Percentiles rank a stretch among this genome's conserved stretches.
Conservation (phyloP, 2,113 vertebrate genomes). For the Melanocharis versteri region DNA sequence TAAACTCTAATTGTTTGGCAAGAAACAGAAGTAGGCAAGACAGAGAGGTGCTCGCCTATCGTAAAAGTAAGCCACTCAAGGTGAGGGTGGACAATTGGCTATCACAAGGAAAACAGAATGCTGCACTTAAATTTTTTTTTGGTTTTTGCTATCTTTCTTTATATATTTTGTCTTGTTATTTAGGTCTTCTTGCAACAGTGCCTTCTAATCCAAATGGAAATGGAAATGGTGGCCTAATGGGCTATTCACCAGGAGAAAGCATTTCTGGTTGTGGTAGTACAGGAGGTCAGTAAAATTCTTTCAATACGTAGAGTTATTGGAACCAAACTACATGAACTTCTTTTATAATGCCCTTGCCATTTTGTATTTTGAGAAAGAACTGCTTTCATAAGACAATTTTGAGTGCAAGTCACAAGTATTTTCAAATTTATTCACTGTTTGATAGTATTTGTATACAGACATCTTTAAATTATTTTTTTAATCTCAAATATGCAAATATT, state of each 20-base stretch:
- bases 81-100: neutral
- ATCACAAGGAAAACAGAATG: neutral
- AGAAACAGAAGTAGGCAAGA: neutral
- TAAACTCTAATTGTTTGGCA: neutral
- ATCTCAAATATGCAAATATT: neutral
- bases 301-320: neutral
- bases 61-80: neutral
- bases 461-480: neutral
- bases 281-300: slow-evolving; percentile 69
- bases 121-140: neutral
- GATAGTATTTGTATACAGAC: neutral
- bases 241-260: slow-evolving; percentile 72
- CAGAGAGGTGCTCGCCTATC: neutral
- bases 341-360: neutral
- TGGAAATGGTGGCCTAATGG: slow-evolving; percentile 73
- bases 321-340: neutral
- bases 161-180: neutral
- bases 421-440: neutral
- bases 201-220: slow-evolving; percentile 80
- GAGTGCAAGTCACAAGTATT: neutral
- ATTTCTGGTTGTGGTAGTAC: slow-evolving; percentile 61
- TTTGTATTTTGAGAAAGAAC: neutral
- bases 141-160: neutral
- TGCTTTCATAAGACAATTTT: neutral
- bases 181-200: slow-evolving; percentile 89